Conservation (phyloP, 2,888 invertebrate species). For the Athalia cordata region DNA sequence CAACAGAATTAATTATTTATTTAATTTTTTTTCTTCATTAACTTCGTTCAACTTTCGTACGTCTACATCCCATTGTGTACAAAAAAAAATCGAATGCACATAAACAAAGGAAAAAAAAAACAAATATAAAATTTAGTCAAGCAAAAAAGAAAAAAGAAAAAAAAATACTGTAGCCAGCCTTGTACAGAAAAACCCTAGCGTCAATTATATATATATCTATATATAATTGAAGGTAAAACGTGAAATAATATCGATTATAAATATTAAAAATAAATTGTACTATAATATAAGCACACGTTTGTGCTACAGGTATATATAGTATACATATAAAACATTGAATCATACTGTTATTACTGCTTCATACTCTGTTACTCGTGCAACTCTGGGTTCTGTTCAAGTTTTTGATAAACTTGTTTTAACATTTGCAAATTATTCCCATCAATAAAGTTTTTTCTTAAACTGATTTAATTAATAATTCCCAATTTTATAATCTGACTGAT, state of each 20-base stretch:
- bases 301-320: slow-evolving; percentile 55
- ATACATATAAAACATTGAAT: slow-evolving; percentile 45
- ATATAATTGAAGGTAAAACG: slow-evolving; percentile 40
- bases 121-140: neutral
- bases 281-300: slow-evolving; percentile 55
- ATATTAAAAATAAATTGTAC: slow-evolving; percentile 49
- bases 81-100: slow-evolving; percentile 25
- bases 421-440: too few species aligned
- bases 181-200: slow-evolving; percentile 69
- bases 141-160: slow-evolving; percentile 44
- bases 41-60: neutral
- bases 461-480: neutral
- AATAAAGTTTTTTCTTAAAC: neutral
- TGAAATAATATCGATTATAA: slow-evolving; percentile 49
- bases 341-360: slow-evolving; percentile 50
- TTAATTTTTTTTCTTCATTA: neutral
- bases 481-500: neutral
- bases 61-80: slow-evolving; percentile 9
- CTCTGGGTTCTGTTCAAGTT: slow-evolving; percentile 44
- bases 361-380: slow-evolving; percentile 51
- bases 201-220: slow-evolving; percentile 70
- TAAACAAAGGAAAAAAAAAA: slow-evolving; percentile 49
- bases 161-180: slow-evolving; percentile 68
- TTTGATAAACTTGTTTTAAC: neutral
- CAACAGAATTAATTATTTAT: neutral